These are phyloP conservation scores for Macrosteles quadrilineatus DNA, from an alignment of 1,140 invertebrate genomes.

Conservation along the genomic window DNA sequence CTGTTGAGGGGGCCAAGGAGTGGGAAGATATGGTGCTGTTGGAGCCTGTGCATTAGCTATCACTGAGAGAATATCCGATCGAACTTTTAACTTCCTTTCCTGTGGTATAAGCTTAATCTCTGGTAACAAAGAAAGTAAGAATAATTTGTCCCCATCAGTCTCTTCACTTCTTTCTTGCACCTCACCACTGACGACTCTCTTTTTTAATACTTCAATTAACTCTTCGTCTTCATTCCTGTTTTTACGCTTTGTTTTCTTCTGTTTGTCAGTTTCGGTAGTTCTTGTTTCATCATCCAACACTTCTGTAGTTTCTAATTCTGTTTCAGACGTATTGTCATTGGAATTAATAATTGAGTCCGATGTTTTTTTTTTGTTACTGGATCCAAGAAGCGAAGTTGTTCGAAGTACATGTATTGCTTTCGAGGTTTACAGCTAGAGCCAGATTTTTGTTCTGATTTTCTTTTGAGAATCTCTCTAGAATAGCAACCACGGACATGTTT, in stretches of 20 bases:
- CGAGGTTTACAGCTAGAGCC: background rate
- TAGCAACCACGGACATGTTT: background rate
- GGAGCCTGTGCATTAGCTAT: background rate
- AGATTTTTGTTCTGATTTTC: background rate
- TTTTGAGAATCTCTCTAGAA: background rate
- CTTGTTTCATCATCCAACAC: background rate
- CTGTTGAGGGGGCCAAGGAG: background rate
- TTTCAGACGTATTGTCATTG: background rate
- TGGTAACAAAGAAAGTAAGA: slow-evolving; percentile 5
- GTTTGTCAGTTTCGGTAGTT: background rate
- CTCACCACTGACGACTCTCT: background rate
- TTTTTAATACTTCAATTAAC: slow-evolving; percentile 12
- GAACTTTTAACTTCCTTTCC: background rate
- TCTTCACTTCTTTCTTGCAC: background rate
- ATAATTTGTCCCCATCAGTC: background rate
- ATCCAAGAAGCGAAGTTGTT: slow-evolving; percentile 11
- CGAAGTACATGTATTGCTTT: slow-evolving; percentile 14
- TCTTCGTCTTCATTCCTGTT: background rate
- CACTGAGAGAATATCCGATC: slow-evolving; percentile 1
- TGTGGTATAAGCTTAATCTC: background rate
- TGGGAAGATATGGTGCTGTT: background rate
- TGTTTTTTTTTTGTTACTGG: background rate
- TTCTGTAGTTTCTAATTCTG: background rate
- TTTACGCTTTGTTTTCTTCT: background rate
- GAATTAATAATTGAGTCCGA: background rate